A percentile compares a stretch with the other conserved stretches of the same genome.
Evolutionary conservation across 1,140 invertebrate genomes (phyloP).

Genomic region (Littorina saxatilis): DNA sequence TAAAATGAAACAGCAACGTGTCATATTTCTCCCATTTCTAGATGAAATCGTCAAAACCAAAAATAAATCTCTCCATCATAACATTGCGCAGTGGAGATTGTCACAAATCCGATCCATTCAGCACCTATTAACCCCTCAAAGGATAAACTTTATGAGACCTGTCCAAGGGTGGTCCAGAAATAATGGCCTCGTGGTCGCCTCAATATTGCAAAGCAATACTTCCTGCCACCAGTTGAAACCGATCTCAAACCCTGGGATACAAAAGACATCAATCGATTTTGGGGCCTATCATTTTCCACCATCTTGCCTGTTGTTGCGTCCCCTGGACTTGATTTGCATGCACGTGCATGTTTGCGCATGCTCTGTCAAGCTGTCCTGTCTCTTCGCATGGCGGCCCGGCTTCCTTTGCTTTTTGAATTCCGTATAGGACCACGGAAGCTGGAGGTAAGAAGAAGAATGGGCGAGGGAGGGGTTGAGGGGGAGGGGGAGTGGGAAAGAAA

Average conservation of each 20-base stretch:
- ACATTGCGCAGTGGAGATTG: no score
- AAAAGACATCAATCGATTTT: not conserved
- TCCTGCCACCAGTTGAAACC: not conserved
- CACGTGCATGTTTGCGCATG: conserved; percentile 2
- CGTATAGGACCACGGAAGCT: no score
- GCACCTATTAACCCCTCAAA: not conserved
- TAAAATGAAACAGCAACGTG: no score
- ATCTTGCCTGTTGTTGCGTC: not conserved
- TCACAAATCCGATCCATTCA: no score
- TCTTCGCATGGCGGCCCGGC: not conserved
- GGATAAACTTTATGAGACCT: not conserved
- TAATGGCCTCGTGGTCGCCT: not conserved
- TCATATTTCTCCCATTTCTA: no score
- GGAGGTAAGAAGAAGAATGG: no score
- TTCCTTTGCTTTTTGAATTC: not conserved
- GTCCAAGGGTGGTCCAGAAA: not conserved
- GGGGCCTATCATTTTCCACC: not conserved
- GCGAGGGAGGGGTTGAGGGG: no score
- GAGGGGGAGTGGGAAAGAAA: no score
- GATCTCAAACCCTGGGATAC: not conserved
- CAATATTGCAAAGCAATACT: not conserved
- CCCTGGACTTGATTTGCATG: not conserved
- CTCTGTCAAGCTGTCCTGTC: not conserved
- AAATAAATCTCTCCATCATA: no score
- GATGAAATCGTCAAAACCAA: no score